These are phyloP conservation scores for Drosophila orena DNA, from an alignment of 1,140 invertebrate genomes.

Conservation along the genomic window DNA sequence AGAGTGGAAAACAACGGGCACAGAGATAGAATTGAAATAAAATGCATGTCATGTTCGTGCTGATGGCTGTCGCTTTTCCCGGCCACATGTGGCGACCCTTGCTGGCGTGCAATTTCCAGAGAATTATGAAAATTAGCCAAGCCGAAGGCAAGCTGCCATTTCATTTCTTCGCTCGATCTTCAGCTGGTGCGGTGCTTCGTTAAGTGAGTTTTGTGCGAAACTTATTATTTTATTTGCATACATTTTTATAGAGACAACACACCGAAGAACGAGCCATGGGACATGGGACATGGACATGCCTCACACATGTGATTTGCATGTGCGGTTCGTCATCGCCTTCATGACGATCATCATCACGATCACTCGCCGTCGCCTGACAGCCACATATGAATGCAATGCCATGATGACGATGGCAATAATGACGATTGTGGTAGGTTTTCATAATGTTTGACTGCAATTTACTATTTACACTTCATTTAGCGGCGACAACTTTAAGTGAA, in stretches of 20 bases:
- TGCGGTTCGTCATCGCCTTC: constrained; percentile 71
- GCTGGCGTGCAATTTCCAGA: constrained; percentile 58
- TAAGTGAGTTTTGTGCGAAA: constrained; percentile 69
- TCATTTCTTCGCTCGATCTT: neutral
- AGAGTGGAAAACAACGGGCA: constrained; percentile 26
- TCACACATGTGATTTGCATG: constrained; percentile 77
- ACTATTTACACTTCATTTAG: constrained; percentile 83
- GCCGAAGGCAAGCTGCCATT: constrained; percentile 26
- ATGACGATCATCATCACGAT: constrained; percentile 54
- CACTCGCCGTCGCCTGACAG: constrained; percentile 45
- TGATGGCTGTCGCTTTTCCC: constrained; percentile 74
- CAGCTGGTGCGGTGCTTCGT: constrained; percentile 18
- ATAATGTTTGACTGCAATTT: constrained; percentile 82
- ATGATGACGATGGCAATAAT: constrained; percentile 39
- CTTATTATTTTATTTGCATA: constrained; percentile 80
- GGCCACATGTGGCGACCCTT: constrained; percentile 50
- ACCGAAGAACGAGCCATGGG: constrained; percentile 43
- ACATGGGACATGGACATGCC: constrained; percentile 29
- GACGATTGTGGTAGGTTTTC: constrained; percentile 66
- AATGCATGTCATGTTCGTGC: constrained; percentile 72
- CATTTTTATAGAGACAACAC: constrained; percentile 68
- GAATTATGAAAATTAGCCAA: constrained; percentile 79
- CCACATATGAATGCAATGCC: constrained; percentile 30
- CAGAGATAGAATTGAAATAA: constrained; percentile 52
- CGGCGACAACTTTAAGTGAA: constrained; percentile 81